phyloP scores from a whole-genome alignment of 2,113 vertebrate species.

The Crotalus viridis region DNA sequence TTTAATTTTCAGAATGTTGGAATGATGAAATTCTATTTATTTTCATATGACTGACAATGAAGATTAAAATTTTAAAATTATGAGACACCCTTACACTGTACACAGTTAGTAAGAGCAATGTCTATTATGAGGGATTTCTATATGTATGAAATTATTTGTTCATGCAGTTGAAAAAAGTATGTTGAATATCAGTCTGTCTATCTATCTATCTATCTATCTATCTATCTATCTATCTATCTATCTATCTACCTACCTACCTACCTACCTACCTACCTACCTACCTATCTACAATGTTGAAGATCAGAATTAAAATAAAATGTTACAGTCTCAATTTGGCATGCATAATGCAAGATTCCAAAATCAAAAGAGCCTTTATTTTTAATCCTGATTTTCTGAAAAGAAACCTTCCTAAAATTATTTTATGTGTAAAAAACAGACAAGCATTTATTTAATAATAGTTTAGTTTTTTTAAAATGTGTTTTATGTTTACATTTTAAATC shows the following conservation, averaged over 20 bases:
- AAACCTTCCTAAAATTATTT: neutral
- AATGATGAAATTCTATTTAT: neutral
- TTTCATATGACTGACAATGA: neutral
- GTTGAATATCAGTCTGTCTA: neutral
- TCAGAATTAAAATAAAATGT: constrained; percentile 41
- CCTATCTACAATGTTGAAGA: constrained; percentile 8
- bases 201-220: too few species aligned
- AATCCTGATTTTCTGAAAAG: constrained; percentile 22
- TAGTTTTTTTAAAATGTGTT: neutral
- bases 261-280: too few species aligned
- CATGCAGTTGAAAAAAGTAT: neutral
- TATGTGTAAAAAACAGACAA: neutral
- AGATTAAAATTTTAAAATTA: neutral
- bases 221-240: too few species aligned
- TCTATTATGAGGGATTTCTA: neutral
- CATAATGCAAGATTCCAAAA: constrained; percentile 20
- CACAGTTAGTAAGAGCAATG: neutral
- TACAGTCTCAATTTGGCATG: constrained; percentile 42
- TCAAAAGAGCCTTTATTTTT: constrained; percentile 23
- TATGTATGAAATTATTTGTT: neutral
- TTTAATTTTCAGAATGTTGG: neutral
- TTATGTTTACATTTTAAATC: constrained; percentile 16
- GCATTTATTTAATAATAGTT: constrained; percentile 12
- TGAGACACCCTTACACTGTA: neutral
- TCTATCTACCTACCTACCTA: too few species aligned